Conservation (phyloP, 2,888 invertebrate species). For the Tricholauxania praeusta region DNA sequence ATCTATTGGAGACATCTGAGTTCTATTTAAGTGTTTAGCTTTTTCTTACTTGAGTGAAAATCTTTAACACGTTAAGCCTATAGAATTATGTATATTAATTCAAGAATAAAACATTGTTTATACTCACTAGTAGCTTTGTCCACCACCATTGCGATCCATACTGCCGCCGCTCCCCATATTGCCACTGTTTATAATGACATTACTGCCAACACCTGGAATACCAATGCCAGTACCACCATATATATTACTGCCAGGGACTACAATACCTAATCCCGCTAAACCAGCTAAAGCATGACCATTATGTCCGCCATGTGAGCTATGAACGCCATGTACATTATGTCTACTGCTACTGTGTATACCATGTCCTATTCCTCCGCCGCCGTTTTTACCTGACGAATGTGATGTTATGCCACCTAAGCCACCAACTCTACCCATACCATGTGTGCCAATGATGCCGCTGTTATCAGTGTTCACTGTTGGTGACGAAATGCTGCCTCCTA, state of each 20-base stretch:
- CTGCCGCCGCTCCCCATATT: conserved; percentile 50
- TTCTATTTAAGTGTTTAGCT: too few species aligned
- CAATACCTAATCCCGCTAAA: conserved; percentile 58
- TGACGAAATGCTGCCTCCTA: conserved; percentile 35
- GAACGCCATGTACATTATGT: background rate
- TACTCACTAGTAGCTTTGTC: conserved; percentile 57
- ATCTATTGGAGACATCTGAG: too few species aligned
- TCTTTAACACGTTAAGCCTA: too few species aligned
- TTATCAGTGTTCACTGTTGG: conserved; percentile 39
- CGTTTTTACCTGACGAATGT: background rate
- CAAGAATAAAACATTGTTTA: conserved; percentile 32
- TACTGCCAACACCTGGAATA: conserved; percentile 49
- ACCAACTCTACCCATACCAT: conserved; percentile 32
- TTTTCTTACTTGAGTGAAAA: too few species aligned
- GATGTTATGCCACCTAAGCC: background rate
- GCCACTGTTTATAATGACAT: conserved; percentile 48
- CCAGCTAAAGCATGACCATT: conserved; percentile 58
- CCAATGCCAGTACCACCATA: conserved; percentile 45
- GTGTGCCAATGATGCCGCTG: conserved; percentile 22
- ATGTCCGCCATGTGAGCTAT: conserved; percentile 18
- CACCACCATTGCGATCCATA: conserved; percentile 40
- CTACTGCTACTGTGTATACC: background rate
- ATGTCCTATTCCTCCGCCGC: conserved; percentile 18
- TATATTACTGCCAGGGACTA: conserved; percentile 53
- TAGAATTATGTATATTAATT: too few species aligned